Conservation (phyloP, 1,140 invertebrate species). For the Lerema accius region DNA sequence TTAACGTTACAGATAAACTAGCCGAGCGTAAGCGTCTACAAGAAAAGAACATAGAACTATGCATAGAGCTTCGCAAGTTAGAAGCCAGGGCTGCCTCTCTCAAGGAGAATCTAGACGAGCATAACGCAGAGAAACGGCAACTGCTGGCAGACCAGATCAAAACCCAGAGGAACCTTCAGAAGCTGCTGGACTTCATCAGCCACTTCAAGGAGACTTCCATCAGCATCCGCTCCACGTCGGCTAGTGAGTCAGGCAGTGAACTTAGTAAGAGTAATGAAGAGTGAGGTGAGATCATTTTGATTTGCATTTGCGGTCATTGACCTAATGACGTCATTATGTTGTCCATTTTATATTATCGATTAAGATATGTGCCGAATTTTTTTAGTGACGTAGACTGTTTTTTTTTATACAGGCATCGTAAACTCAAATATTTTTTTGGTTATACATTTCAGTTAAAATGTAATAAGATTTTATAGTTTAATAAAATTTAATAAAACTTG, state of each 20-base stretch:
- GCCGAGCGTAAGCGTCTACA: slow-evolving; percentile 73
- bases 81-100: slow-evolving; percentile 70
- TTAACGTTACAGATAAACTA: slow-evolving; percentile 76
- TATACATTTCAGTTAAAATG: too few relatives aligned
- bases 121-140: slow-evolving; percentile 75
- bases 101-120: slow-evolving; percentile 77
- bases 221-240: slow-evolving; percentile 63
- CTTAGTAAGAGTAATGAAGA: slow-evolving; percentile 75
- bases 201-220: slow-evolving; percentile 79
- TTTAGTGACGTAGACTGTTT: too few relatives aligned
- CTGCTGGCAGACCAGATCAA: slow-evolving; percentile 77
- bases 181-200: slow-evolving; percentile 78
- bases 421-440: too few relatives aligned
- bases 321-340: too few relatives aligned
- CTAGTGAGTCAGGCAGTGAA: slow-evolving; percentile 69
- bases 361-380: too few relatives aligned
- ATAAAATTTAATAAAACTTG: too few relatives aligned
- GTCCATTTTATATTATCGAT: too few relatives aligned
- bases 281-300: too few relatives aligned
- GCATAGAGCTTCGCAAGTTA: slow-evolving; percentile 71
- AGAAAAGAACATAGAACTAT: slow-evolving; percentile 76
- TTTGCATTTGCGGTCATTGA: too few relatives aligned
- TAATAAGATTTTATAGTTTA: too few relatives aligned
- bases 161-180: slow-evolving; percentile 77
- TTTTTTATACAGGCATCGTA: too few relatives aligned